Base-by-base conservation (phyloP, 2,113 vertebrate genomes). In the Clarias magur region DNA sequence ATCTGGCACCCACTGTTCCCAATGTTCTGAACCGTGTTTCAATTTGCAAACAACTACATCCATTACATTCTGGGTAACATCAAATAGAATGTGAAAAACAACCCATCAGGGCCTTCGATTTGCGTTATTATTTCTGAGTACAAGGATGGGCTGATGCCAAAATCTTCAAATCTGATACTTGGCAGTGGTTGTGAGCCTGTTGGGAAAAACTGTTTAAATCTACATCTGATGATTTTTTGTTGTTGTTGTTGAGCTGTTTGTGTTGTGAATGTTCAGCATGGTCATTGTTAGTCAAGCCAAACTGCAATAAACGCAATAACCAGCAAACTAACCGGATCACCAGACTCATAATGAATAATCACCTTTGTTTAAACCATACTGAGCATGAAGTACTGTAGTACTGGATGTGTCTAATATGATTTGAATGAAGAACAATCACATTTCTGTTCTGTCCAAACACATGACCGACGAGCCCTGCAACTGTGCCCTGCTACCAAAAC, bases 121-220 rank as follows among this genome's bases (percentile, higher is more conserved):
- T 38, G 48, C 68, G 42, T 25, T 48, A 42, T 65, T 42, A 80
- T 60, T 62, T 85, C 82, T n/a, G 17, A 54, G 1, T 60, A 53
- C 13, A 72, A 57, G 73, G n/a, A 17, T 85, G 65, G 13, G 21
- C 48, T 59, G 23, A 42, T 73, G 73, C 83, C 83, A 90, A 80
- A 87, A 80, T 16, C 23, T 56, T 90, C 79, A 80, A 59, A 85
- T 89, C 60, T 87, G 62, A 85, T 87, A 78, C 65, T 83, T 85
- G 76, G 38, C 13, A 87, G 81, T 76, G 25, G 86, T 81, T 62
- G n/a, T 62, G 23, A 78, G 19, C 42, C 57, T 78, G 9, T 11
- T 65, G 67, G 82, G 34, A 25, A 73, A 16, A 16, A 59, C 5
- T 2, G 48, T 73, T 25, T 19, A 48, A 72, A 63, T 79, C 48